Evolutionary conservation across 92 coral and sea anemone genomes (phyloP).

Genomic region (Paragorgia papillata): DNA sequence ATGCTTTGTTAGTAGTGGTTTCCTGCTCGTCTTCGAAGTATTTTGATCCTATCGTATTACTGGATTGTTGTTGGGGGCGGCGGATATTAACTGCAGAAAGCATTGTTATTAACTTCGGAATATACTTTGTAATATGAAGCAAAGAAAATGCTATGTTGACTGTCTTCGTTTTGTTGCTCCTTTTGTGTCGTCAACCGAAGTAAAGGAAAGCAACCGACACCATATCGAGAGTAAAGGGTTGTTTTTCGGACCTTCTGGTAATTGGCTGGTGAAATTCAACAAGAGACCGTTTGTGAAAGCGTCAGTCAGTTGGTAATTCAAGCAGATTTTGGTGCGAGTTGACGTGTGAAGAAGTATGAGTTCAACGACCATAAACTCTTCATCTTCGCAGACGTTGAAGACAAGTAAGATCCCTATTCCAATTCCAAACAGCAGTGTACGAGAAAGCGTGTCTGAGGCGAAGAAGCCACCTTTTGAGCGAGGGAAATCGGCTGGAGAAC

Average conservation of each 20-base stretch:
- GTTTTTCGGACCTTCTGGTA: no score
- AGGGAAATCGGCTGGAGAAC: slow-evolving; percentile 24
- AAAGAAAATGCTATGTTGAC: no score
- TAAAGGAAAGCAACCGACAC: no score
- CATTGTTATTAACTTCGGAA: not conserved
- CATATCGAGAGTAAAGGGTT: no score
- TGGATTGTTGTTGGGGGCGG: not conserved
- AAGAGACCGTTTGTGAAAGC: not conserved
- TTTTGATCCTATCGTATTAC: not conserved
- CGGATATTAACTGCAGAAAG: not conserved
- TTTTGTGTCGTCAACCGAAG: no score
- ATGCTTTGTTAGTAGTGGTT: no score
- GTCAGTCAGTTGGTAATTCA: not conserved
- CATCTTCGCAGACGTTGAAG: not conserved
- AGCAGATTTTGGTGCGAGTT: no score
- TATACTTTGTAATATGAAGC: not conserved
- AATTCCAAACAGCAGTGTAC: not conserved
- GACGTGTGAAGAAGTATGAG: not conserved
- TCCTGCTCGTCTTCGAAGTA: no score
- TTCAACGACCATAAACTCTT: not conserved
- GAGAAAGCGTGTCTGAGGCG: not conserved
- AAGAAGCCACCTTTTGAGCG: slow-evolving; percentile 1
- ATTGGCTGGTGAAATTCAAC: not conserved
- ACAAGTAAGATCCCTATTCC: slow-evolving; percentile 16
- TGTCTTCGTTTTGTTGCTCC: no score